Percentiles rank a stretch among this genome's conserved stretches.
Evolutionary conservation across 2,113 vertebrate genomes (phyloP).

Genomic region (Pandion haliaetus): DNA sequence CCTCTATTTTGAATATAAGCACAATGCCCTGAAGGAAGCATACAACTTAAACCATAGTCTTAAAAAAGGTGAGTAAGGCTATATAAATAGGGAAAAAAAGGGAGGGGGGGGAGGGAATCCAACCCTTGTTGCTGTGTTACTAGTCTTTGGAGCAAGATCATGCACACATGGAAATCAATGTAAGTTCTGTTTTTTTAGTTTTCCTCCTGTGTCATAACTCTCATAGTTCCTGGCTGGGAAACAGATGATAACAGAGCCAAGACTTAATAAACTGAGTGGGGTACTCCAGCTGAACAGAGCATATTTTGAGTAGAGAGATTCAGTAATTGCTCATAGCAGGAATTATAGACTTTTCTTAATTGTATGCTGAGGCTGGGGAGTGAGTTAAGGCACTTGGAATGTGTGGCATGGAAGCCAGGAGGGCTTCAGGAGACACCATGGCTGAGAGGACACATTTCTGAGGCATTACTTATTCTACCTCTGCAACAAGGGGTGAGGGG

Average conservation of each 20-base stretch:
- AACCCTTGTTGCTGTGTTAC: constrained; percentile 45
- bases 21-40: background rate
- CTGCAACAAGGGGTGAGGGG: background rate
- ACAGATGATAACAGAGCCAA: constrained; percentile 19
- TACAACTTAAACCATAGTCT: background rate
- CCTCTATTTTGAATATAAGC: background rate
- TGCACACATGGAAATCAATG: constrained; percentile 49
- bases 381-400: background rate
- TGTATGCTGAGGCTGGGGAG: background rate
- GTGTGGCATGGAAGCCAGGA: background rate
- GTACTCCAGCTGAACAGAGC: constrained; percentile 36
- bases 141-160: constrained; percentile 33
- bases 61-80: background rate
- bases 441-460: constrained; percentile 22
- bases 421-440: background rate
- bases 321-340: constrained; percentile 23
- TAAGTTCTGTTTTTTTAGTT: constrained; percentile 41
- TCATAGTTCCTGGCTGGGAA: constrained; percentile 36
- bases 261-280: constrained; percentile 48
- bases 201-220: constrained; percentile 38
- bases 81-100: background rate
- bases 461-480: background rate
- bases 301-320: constrained; percentile 12
- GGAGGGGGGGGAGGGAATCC: rapidly evolving
- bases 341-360: constrained; percentile 12